Conservation (phyloP, 2,113 vertebrate genomes). For the Narcine bancroftii region DNA sequence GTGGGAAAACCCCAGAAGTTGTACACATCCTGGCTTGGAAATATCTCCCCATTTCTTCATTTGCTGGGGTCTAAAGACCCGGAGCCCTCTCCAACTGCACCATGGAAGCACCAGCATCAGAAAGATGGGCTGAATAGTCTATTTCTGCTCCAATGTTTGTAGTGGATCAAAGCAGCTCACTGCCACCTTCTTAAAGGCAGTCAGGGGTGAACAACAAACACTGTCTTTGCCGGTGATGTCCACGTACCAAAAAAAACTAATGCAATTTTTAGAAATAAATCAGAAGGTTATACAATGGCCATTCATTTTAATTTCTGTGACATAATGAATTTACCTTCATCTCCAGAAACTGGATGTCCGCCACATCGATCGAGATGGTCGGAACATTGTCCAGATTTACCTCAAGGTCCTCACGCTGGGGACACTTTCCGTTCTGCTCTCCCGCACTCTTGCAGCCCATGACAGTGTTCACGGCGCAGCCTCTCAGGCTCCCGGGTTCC, state of each 20-base stretch:
- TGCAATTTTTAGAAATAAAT: background rate
- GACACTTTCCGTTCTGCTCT: background rate
- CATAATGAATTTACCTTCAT: constrained; percentile 46
- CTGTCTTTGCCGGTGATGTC: background rate
- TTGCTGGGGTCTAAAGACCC: too few relatives aligned
- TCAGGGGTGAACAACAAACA: background rate
- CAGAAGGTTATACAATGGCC: background rate
- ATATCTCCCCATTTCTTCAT: too few relatives aligned
- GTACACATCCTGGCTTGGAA: background rate
- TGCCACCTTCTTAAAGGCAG: background rate
- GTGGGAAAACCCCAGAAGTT: background rate
- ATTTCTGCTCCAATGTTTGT: too few relatives aligned
- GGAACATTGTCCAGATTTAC: constrained; percentile 34
- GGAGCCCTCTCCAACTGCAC: background rate
- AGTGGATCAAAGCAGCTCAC: background rate
- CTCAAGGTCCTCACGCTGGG: constrained; percentile 38
- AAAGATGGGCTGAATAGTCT: background rate
- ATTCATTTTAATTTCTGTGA: constrained; percentile 43
- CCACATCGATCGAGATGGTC: constrained; percentile 48
- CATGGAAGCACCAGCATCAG: background rate
- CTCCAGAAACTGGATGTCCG: constrained; percentile 41
- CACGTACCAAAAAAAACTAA: background rate
- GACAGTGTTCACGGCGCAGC: constrained; percentile 45
- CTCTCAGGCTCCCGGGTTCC: constrained; percentile 36
- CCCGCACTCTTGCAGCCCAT: constrained; percentile 38